Evolutionary conservation across 2,113 vertebrate genomes (phyloP), one percentile per base, ranked within the genome.

Genomic region (Daubentonia madagascariensis): DNA sequence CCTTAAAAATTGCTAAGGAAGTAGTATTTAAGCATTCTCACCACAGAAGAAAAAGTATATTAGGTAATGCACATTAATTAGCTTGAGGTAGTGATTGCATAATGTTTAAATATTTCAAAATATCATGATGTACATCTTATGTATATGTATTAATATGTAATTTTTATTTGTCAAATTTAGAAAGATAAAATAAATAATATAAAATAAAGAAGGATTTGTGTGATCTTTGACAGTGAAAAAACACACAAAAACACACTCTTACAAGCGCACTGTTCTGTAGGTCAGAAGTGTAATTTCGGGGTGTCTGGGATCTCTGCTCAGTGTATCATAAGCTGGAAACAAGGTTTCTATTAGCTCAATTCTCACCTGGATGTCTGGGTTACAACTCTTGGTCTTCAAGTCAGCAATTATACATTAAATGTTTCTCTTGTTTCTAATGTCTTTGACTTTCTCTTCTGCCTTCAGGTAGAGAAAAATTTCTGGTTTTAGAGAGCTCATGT

Each of bases 341-440:
- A 35, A 83, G 67, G 37, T 35, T 30, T 50, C 37, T 32, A 11
- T 6, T 37, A 18, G 20, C 8, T 57, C 43, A n/a, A 3, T 65
- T 73, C 6, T 12, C 32, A 81, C 17, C 16, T 20, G n/a, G 37
- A 48, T 11, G 5, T 73, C 22, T 37, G 14, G 37, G 48, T 23
- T 48, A 37, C 28, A 4, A 2, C 11, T 1, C 20, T 59, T 11
- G 1, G 0, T 28, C 23, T 72, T 73, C 32, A 73, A 13, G 0
- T 37, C 52, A 73, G 17, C 43, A 30, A 65, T 32, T 10, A 22
- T 59, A 8, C 25, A 40, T 72, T 2, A 4, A 18, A 50, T 79
- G 28, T 13, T 30, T 37, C 17, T 48, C 18, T 45, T 65, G 11
- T 32, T 86, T 63, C 75, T 79, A 45, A 54, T 45, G 8, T 73